A percentile compares a stretch with the other conserved stretches of the same genome.
Evolutionary conservation across 2,888 invertebrate genomes (phyloP).

Genomic region (Zele albiditarsus): DNA sequence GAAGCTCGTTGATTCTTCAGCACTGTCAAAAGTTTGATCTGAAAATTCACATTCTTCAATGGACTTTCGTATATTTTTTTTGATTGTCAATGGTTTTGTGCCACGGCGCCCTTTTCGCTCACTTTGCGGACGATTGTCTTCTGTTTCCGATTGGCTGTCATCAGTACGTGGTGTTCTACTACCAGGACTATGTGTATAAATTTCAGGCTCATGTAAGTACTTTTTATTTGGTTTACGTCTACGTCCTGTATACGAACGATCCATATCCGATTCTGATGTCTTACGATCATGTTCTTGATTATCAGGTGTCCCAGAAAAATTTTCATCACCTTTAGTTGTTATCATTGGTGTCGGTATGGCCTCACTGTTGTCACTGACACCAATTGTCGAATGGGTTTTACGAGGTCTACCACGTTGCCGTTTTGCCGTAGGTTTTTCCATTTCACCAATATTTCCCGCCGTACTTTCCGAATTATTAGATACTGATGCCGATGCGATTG

Average conservation of each 20-base stretch:
- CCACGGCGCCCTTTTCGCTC: slow-evolving; percentile 48
- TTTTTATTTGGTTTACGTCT: slow-evolving; percentile 63
- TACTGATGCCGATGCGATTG: slow-evolving; percentile 26
- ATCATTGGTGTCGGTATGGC: slow-evolving; percentile 13
- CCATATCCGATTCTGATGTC: slow-evolving; percentile 62
- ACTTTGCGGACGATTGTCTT: slow-evolving; percentile 57
- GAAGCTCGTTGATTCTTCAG: slow-evolving; percentile 25
- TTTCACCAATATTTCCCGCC: slow-evolving; percentile 29
- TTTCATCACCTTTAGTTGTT: slow-evolving; percentile 43
- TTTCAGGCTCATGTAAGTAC: slow-evolving; percentile 58
- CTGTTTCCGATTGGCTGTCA: slow-evolving; percentile 66
- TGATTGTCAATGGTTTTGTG: slow-evolving; percentile 46
- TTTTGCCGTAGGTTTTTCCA: slow-evolving; percentile 46
- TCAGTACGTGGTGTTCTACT: slow-evolving; percentile 61
- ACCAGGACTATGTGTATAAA: slow-evolving; percentile 60
- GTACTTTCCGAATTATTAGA: slow-evolving; percentile 31
- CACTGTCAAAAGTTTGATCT: slow-evolving; percentile 47
- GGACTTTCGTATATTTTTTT: slow-evolving; percentile 44
- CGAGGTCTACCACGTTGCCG: slow-evolving; percentile 62
- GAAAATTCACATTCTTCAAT: slow-evolving; percentile 58
- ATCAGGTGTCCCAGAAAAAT: slow-evolving; percentile 41
- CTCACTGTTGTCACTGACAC: slow-evolving; percentile 44
- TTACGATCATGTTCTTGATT: slow-evolving; percentile 53
- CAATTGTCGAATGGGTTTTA: slow-evolving; percentile 49
- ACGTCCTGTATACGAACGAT: slow-evolving; percentile 60